Percentiles rank a stretch among this genome's conserved stretches.
Evolutionary conservation across 2,113 vertebrate species (phyloP).

Genomic region (Cromileptes altivelis): DNA sequence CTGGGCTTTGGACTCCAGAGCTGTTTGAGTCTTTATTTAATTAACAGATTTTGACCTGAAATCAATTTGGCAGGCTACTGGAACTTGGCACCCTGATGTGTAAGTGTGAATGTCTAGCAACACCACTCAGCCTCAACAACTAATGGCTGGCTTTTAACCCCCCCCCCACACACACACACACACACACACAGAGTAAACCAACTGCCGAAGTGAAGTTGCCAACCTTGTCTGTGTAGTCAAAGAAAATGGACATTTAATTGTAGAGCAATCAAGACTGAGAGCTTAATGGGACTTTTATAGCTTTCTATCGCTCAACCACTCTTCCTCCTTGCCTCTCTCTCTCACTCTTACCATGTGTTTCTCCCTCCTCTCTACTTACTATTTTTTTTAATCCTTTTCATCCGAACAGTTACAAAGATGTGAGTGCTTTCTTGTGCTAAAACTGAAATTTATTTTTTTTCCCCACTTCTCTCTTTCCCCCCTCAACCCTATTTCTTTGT

Average conservation of each 20-base stretch:
- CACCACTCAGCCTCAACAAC: conserved; percentile 49
- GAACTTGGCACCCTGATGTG: conserved; percentile 50
- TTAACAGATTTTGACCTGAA: conserved; percentile 67
- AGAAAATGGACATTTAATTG: conserved; percentile 82
- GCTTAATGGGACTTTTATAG: conserved; percentile 79
- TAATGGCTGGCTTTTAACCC: conserved; percentile 54
- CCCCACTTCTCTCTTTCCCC: not conserved
- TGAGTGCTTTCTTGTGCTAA: not conserved
- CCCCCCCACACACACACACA: conserved; percentile 1
- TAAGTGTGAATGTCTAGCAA: conserved; percentile 33
- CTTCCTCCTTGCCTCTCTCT: conserved; percentile 21
- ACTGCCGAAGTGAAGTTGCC: conserved; percentile 57
- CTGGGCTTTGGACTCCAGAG: conserved; percentile 24
- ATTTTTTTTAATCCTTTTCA: conserved; percentile 9
- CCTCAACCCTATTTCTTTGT: not conserved
- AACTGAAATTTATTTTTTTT: not conserved
- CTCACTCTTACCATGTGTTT: conserved; percentile 17
- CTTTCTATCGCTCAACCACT: conserved; percentile 57
- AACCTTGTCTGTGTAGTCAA: conserved; percentile 64
- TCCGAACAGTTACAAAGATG: conserved; percentile 12
- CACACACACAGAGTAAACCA: conserved; percentile 41
- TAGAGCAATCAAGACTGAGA: conserved; percentile 78
- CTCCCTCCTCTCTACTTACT: not conserved
- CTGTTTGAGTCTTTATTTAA: conserved; percentile 60
- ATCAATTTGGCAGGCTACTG: conserved; percentile 52